These are phyloP conservation scores for Hemistola chrysoprasaria DNA, from an alignment of 2,888 invertebrate species.

Conservation along the genomic window DNA sequence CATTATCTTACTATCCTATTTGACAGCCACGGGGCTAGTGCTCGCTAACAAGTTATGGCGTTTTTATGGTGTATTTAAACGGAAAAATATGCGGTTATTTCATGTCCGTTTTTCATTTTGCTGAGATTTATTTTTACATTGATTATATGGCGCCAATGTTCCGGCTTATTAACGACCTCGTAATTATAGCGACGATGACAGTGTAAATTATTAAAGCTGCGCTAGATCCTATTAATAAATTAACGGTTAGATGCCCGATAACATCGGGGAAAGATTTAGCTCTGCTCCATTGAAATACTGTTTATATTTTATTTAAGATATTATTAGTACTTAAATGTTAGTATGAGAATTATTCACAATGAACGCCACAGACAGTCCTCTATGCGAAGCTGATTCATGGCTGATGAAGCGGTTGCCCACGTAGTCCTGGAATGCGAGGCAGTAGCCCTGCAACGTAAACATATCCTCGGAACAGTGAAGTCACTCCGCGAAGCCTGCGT, in stretches of 20 bases:
- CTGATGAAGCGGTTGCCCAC: too few species aligned
- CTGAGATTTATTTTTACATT: slow-evolving; percentile 72
- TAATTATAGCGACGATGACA: slow-evolving; percentile 69
- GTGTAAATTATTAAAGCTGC: slow-evolving; percentile 61
- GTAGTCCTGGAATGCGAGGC: too few species aligned
- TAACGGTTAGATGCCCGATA: slow-evolving; percentile 33
- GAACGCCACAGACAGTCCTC: too few species aligned
- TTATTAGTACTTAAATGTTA: slow-evolving; percentile 16
- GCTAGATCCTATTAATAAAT: slow-evolving; percentile 53
- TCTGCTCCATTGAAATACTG: slow-evolving; percentile 1
- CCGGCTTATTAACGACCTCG: slow-evolving; percentile 68
- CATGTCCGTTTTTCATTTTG: slow-evolving; percentile 73
- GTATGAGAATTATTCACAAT: too few species aligned
- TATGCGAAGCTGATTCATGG: too few species aligned
- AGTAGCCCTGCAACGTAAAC: too few species aligned
- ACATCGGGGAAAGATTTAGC: slow-evolving; percentile 19
- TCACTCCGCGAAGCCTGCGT: too few species aligned
- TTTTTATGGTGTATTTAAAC: slow-evolving; percentile 75
- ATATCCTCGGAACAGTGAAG: too few species aligned
- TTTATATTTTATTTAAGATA: too few species aligned
- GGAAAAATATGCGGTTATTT: slow-evolving; percentile 72
- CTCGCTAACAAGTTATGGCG: slow-evolving; percentile 68
- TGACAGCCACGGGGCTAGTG: slow-evolving; percentile 70
- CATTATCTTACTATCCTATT: slow-evolving; percentile 74
- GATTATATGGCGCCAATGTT: slow-evolving; percentile 74